phyloP scores from a whole-genome alignment of 2,797 vertebrate genomes.

The Lagodon rhomboides region DNA sequence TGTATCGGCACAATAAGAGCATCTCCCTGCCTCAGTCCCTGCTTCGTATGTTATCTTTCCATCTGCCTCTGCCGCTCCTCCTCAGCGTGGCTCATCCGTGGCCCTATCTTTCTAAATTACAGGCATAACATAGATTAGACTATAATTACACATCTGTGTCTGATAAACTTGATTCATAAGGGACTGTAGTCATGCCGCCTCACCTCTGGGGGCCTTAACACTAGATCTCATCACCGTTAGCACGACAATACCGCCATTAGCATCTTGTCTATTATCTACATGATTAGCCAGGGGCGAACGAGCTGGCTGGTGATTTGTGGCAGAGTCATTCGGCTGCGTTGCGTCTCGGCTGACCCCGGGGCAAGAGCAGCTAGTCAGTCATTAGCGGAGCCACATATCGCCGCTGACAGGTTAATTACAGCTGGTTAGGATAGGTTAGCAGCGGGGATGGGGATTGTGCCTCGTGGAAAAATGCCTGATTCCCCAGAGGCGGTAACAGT shows the following conservation, averaged over 20 bases:
- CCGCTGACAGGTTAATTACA: slow-evolving; percentile 80
- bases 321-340: slow-evolving; percentile 72
- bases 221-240: slow-evolving; percentile 69
- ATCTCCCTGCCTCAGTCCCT: slow-evolving; percentile 1
- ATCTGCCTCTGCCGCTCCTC: slow-evolving; percentile 24
- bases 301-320: slow-evolving; percentile 73
- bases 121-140: slow-evolving; percentile 66
- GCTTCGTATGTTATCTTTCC: slow-evolving; percentile 21
- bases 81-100: slow-evolving; percentile 18
- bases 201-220: slow-evolving; percentile 69
- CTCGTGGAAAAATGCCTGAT: slow-evolving; percentile 19
- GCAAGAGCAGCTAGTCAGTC: slow-evolving; percentile 75
- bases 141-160: slow-evolving; percentile 76
- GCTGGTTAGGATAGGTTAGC: slow-evolving; percentile 74
- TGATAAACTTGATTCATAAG: slow-evolving; percentile 77
- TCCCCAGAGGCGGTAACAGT: slow-evolving; percentile 29
- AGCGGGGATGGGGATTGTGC: slow-evolving; percentile 36
- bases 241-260: slow-evolving; percentile 59
- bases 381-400: slow-evolving; percentile 69
- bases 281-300: slow-evolving; percentile 75
- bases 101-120: slow-evolving; percentile 61
- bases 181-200: slow-evolving; percentile 54
- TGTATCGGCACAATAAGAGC: slow-evolving; percentile 20
- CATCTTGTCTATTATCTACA: slow-evolving; percentile 70
- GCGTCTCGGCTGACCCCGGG: slow-evolving; percentile 70